Evolutionary conservation across 2,113 vertebrate genomes (phyloP), one percentile per base, ranked within the genome.

Genomic region (Xiphophorus couchianus): DNA sequence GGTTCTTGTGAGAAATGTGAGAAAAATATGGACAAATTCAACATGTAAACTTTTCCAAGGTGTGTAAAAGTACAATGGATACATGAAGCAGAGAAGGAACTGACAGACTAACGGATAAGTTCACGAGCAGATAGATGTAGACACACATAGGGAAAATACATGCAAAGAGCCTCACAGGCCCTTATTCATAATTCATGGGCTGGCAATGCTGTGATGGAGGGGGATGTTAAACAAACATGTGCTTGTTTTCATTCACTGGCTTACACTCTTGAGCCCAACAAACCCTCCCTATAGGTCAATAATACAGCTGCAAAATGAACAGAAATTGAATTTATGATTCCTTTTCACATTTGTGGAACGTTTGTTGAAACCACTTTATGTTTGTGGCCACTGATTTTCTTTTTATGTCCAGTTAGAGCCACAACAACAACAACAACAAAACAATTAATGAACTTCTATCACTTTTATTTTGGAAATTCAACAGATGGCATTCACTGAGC

Each of bases 101-200:
- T 81, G 65, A 88, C 65, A 80, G 85, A 88, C 69, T 83, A 71
- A 73, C 61, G 73, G 74, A 81, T 83, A 54, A 60, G 74, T 62
- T 64, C 22, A 58, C 69, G 63, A 37, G 17, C 68, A 76, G 65
- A 78, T 10, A 76, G 30, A 77, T 51, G 63, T 48, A 58, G 13
- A 63, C 39, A 62, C 65, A 76, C 65, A 54, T 54, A 51, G 62
- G 51, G 30, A 64, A 63, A 33, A 61, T 37, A 77, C 67, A 71
- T 39, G 65, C 66, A 68, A 39, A 22, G 62, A 79, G 19, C 5
- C 76, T 81, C 69, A 83, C 29, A 78, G 63, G 48, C 70, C 37
- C 62, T 83, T 88, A 87, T 90, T 90, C 62, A 89, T 85, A 80
- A 87, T 85, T 83, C 64, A 89, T 90, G 82, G 86, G 77, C 75